phyloP scores from a whole-genome alignment of 1,140 invertebrate species.

The Papilio xuthus region DNA sequence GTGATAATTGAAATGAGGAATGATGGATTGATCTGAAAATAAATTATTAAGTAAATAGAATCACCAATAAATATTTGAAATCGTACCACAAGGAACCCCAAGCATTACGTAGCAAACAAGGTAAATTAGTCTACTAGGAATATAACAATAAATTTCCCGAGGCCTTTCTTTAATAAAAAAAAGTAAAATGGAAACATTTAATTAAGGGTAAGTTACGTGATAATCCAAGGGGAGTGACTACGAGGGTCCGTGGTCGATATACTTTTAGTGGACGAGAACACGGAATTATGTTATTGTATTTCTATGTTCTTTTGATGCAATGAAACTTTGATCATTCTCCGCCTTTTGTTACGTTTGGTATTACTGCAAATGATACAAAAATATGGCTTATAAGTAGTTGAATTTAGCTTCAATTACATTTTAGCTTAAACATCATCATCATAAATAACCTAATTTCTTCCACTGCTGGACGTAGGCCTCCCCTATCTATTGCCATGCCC shows the following conservation, averaged over 20 bases:
- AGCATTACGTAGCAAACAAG: slow-evolving; percentile 18
- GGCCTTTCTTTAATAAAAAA: slow-evolving; percentile 46
- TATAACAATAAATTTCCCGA: slow-evolving; percentile 44
- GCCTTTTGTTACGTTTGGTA: background rate
- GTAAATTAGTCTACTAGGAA: slow-evolving; percentile 40
- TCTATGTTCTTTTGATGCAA: background rate
- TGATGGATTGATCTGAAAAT: too few species aligned
- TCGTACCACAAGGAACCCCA: slow-evolving; percentile 12
- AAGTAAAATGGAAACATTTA: slow-evolving; percentile 39
- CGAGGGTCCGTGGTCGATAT: slow-evolving; percentile 22
- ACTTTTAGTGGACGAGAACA: slow-evolving; percentile 21
- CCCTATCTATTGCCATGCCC: too few species aligned
- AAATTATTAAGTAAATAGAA: background rate
- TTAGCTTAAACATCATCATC: too few species aligned
- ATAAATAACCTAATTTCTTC: too few species aligned
- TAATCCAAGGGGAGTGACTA: slow-evolving; percentile 36
- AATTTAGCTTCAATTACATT: too few species aligned
- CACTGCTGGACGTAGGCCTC: too few species aligned
- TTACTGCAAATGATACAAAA: background rate
- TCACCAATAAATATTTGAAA: background rate
- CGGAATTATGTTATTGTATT: slow-evolving; percentile 29
- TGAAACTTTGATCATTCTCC: slow-evolving; percentile 5
- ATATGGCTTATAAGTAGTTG: too few species aligned
- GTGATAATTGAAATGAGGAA: too few species aligned
- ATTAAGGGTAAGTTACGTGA: slow-evolving; percentile 43